A percentile compares a stretch with the other conserved stretches of the same genome.
Conservation (phyloP, 2,797 vertebrate genomes). For the Uromys caudimaculatus region DNA sequence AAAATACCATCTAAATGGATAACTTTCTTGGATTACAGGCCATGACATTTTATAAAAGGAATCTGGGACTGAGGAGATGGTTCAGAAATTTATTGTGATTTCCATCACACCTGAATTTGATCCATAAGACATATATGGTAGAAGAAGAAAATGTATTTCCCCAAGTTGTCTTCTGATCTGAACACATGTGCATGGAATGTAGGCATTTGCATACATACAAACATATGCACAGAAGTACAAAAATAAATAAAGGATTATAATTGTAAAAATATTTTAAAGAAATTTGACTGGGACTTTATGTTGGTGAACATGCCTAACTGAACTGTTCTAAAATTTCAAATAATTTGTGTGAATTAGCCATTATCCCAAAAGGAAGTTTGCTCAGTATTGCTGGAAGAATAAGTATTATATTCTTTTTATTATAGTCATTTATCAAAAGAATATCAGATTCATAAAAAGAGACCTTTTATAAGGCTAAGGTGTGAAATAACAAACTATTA, state of each 20-base stretch:
- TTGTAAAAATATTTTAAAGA: background rate
- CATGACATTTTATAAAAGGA: background rate
- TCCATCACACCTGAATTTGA: background rate
- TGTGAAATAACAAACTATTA: background rate
- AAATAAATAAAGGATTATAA: background rate
- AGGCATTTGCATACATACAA: background rate
- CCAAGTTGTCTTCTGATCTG: background rate
- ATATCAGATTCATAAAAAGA: background rate
- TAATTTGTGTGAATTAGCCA: background rate
- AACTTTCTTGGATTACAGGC: background rate
- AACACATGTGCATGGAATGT: background rate
- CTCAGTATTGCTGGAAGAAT: background rate
- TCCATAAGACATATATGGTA: too few relatives aligned
- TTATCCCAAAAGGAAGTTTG: background rate
- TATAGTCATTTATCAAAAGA: constrained; percentile 23
- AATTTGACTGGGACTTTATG: background rate
- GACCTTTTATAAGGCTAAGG: background rate
- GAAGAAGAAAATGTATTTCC: background rate
- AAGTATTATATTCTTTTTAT: background rate
- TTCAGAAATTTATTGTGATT: background rate
- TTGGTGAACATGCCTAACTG: background rate
- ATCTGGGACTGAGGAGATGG: background rate
- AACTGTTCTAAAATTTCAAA: background rate
- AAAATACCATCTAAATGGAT: background rate
- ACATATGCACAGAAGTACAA: background rate